phyloP scores from a whole-genome alignment of 2,888 invertebrate genomes.

The Stenodera caucasica region DNA sequence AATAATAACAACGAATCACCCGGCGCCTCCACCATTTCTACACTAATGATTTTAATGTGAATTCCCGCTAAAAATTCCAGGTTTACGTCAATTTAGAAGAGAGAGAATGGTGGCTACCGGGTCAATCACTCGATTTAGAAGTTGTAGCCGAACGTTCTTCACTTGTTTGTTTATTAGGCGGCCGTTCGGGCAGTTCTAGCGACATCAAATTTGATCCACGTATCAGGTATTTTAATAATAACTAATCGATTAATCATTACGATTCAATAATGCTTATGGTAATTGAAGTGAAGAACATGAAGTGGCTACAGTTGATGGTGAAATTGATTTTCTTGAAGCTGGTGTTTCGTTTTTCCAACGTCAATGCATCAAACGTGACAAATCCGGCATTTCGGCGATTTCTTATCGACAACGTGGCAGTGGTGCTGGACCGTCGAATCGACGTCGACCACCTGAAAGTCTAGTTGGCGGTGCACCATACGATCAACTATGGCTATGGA shows the following conservation, averaged over 20 bases:
- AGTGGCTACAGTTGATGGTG: conserved; percentile 44
- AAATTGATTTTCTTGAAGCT: conserved; percentile 64
- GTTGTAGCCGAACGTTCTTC: conserved; percentile 65
- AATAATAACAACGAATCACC: not conserved
- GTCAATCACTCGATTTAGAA: conserved; percentile 62
- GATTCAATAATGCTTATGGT: conserved; percentile 16
- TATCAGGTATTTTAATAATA: conserved; percentile 47
- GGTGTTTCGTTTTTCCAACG: conserved; percentile 64
- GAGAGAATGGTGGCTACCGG: conserved; percentile 66
- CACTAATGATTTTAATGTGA: not conserved
- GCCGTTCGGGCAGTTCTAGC: conserved; percentile 57
- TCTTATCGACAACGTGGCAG: conserved; percentile 61
- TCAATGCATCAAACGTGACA: conserved; percentile 60
- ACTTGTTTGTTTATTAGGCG: conserved; percentile 66
- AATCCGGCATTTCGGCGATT: conserved; percentile 57
- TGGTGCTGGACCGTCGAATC: conserved; percentile 52
- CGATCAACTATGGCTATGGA: conserved; percentile 69
- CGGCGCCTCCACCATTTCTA: not conserved
- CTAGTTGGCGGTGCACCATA: conserved; percentile 62
- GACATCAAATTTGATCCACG: conserved; percentile 58
- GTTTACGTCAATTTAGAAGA: conserved; percentile 65
- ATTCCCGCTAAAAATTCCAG: conserved; percentile 46
- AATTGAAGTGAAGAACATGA: conserved; percentile 48
- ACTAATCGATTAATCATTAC: not conserved
- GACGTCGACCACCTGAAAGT: conserved; percentile 59